Conservation (phyloP, 2,113 vertebrate genomes). For the Copsychus sechellarum region DNA sequence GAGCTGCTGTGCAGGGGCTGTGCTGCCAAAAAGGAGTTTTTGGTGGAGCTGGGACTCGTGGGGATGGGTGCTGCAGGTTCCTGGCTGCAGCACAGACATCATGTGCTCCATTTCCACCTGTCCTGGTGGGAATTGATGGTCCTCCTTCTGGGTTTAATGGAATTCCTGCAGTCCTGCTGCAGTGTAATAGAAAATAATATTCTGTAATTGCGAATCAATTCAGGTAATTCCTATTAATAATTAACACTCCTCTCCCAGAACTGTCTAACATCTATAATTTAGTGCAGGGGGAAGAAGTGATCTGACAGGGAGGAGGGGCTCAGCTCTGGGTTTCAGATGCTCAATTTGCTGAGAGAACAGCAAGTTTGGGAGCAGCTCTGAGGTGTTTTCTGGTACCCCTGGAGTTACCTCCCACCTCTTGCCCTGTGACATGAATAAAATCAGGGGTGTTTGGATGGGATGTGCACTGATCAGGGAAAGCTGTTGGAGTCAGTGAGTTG, state of each 20-base stretch:
- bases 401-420: background rate
- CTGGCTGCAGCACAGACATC: constrained; percentile 17
- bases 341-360: background rate
- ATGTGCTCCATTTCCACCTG: background rate
- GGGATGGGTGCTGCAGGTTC: constrained; percentile 44
- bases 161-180: constrained; percentile 65
- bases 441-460: fast-evolving
- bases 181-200: constrained; percentile 69
- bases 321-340: background rate
- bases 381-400: background rate
- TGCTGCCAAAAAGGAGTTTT: background rate
- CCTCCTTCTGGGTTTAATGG: constrained; percentile 63
- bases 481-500: too few species aligned
- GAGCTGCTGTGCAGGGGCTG: background rate
- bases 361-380: background rate
- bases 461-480: background rate
- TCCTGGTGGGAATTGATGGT: constrained; percentile 73
- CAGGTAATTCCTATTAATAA: constrained; percentile 76
- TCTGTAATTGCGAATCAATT: constrained; percentile 73
- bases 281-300: constrained; percentile 6
- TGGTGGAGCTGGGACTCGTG: background rate
- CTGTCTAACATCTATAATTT: constrained; percentile 55
- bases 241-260: constrained; percentile 66
- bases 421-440: fast-evolving
- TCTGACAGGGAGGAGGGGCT: background rate